These are phyloP conservation scores for Esox niger DNA, from an alignment of 2,113 vertebrate genomes.

Conservation along the genomic window DNA sequence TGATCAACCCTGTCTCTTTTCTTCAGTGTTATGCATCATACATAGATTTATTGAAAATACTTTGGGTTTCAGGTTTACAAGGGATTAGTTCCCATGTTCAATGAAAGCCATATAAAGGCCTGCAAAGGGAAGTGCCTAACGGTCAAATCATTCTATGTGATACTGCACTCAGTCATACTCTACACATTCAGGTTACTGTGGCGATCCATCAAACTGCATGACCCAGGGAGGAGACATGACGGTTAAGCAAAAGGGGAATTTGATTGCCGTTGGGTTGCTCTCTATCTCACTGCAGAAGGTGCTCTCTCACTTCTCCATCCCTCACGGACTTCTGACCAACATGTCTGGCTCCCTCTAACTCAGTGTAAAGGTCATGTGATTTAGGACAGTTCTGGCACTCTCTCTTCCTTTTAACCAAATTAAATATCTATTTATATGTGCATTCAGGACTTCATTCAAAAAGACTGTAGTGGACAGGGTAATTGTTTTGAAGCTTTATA, in stretches of 20 bases:
- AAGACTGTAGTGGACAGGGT: not conserved
- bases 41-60: conserved; percentile 15
- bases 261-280: conserved; percentile 12
- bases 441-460: not conserved
- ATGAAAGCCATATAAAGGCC: not conserved
- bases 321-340: not conserved
- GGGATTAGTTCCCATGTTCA: not conserved
- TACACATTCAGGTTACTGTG: no score
- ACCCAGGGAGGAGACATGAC: no score
- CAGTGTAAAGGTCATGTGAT: not conserved
- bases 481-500: not conserved
- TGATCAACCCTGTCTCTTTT: conserved; percentile 13
- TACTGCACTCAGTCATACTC: no score
- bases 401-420: not conserved
- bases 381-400: not conserved
- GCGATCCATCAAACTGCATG: no score
- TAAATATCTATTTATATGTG: not conserved
- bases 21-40: conserved; percentile 13
- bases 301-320: conserved; percentile 4
- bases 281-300: not conserved
- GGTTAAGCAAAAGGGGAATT: not conserved
- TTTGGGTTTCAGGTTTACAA: no score
- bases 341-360: not conserved
- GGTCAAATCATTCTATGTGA: not conserved
- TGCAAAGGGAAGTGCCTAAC: not conserved